These are phyloP conservation scores for Aplidium turbinatum DNA, from an alignment of 23 tunicate genomes.

Conservation along the genomic window DNA sequence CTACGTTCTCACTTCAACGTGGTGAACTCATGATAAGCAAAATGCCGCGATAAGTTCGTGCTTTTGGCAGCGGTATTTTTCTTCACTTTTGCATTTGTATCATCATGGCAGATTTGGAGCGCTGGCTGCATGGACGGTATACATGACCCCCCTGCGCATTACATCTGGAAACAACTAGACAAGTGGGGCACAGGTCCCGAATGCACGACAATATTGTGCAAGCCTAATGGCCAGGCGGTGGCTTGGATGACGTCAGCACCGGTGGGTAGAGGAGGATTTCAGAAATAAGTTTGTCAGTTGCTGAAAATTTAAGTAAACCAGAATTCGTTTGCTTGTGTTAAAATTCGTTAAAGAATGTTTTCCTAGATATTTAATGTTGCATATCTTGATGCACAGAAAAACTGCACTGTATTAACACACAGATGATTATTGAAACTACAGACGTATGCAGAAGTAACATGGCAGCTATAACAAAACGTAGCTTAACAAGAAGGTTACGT, in stretches of 20 bases:
- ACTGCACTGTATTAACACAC: no score
- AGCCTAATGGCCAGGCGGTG: conserved; percentile 89
- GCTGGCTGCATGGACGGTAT: conserved; percentile 56
- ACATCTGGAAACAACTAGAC: conserved; percentile 79
- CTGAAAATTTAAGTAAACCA: not conserved
- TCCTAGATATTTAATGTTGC: no score
- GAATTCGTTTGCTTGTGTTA: not conserved
- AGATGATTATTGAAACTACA: no score
- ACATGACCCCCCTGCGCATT: conserved; percentile 83
- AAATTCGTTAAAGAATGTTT: not conserved
- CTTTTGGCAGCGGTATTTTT: no score
- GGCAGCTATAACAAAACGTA: no score
- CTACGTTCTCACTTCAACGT: no score
- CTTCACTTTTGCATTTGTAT: conserved; percentile 1
- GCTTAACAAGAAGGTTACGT: no score
- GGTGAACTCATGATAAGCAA: no score
- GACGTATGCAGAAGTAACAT: no score
- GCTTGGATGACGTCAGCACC: conserved; percentile 93
- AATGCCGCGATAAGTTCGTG: no score
- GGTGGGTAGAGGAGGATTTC: conserved; percentile 16
- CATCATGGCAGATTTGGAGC: conserved; percentile 87
- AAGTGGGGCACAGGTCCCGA: conserved; percentile 97
- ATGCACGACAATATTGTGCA: conserved; percentile 91
- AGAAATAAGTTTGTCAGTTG: no score
- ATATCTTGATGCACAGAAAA: no score